Evolutionary conservation across 2,797 vertebrate genomes (phyloP), one percentile per base, ranked within the genome.

Genomic region (Coranthus polyacanthus): DNA sequence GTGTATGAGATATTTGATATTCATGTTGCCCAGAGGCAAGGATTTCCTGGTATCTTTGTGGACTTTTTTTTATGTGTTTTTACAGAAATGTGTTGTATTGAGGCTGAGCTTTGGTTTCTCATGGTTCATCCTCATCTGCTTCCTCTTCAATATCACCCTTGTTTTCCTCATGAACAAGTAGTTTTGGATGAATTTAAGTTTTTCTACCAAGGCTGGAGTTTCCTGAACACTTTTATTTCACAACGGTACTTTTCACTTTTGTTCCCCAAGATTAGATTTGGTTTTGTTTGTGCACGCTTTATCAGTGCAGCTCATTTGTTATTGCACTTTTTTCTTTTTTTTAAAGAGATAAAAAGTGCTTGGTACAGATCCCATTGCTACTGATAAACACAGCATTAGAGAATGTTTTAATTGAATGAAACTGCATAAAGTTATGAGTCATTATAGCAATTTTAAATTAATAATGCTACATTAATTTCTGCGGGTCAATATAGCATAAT

Each of bases 311-410:
- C 24, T 26, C 24, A 26, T 7, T 26, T 26, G 24, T 26, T 26
- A 26, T 26, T 26, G 24, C 24, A 21, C 6, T 10, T 11, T 38
- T 9, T 16, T 39, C 15, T 21, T 2, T n/a, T 5, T n/a, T 58
- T 72, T 47, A 20, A 43, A 26, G 5, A 26, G 24, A 26, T 26
- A 26, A 26, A 26, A 11, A 55, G 5, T 3, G 6, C 12, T 36
- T 46, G 22, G 34, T 36, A 52, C 0, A 0, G 5, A 32, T 37
- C 5, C 0, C 57, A 9, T 34, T 55, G 37, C 4, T 42, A 42
- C 41, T 16, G 17, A 37, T 18, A 41, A 53, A 68, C 51, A 68
- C 45, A 5, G 1, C 2, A 59, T 26, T 26, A 7, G 5, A 41
- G 22, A 39, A 45, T 0, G 0, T 36, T 53, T 26, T 8, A 1